These are phyloP conservation scores for Lophochroa leadbeateri DNA, from an alignment of 2,113 vertebrate species.

Conservation along the genomic window DNA sequence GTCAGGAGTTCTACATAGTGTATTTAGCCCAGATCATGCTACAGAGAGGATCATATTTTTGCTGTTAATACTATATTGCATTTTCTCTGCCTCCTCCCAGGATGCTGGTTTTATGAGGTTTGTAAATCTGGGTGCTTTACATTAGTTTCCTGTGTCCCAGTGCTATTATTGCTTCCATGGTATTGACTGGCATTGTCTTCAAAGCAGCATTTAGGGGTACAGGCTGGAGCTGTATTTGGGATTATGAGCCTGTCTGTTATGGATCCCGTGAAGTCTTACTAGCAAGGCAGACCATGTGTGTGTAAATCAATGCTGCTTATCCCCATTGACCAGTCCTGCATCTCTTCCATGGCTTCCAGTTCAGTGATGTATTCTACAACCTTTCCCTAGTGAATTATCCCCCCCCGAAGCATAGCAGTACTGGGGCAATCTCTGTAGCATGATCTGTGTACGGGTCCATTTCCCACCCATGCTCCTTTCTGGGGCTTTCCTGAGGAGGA, in stretches of 20 bases:
- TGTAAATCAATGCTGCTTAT: neutral
- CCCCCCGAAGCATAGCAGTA: rapidly evolving
- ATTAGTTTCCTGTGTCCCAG: neutral
- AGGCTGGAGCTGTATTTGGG: neutral
- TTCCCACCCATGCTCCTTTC: neutral
- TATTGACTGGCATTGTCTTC: neutral
- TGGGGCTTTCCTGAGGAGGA: neutral
- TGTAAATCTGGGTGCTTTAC: neutral
- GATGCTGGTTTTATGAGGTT: neutral
- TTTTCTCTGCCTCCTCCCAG: neutral
- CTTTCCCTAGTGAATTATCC: neutral
- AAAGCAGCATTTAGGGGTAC: neutral
- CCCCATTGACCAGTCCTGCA: neutral
- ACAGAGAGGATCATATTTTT: neutral
- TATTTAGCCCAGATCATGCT: neutral
- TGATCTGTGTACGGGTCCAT: neutral
- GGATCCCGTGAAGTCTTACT: neutral
- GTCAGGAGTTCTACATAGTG: neutral
- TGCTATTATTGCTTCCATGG: neutral
- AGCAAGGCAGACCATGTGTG: neutral
- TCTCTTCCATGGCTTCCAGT: neutral
- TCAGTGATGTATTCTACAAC: neutral
- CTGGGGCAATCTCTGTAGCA: neutral
- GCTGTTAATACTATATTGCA: neutral
- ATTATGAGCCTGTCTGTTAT: neutral